A percentile compares a stretch with the other conserved stretches of the same genome.
These are phyloP conservation scores for Phania funesta DNA, from an alignment of 2,888 invertebrate genomes.

Conservation along the genomic window DNA sequence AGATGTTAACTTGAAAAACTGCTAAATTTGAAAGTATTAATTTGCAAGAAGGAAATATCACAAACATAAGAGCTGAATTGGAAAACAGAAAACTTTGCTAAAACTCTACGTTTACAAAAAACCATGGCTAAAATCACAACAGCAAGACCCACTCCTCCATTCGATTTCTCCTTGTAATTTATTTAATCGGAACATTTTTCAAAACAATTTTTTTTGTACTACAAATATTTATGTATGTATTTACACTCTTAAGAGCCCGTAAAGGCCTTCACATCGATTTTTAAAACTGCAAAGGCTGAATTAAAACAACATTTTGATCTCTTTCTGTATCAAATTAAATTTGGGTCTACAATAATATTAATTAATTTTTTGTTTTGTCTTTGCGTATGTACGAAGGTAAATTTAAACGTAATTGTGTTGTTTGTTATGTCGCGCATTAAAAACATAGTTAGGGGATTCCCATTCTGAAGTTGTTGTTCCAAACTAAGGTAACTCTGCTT, in stretches of 20 bases:
- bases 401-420: not conserved
- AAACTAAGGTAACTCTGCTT: no score
- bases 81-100: no score
- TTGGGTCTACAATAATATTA: not conserved
- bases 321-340: not conserved
- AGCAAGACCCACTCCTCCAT: no score
- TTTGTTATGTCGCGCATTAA: not conserved
- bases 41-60: no score
- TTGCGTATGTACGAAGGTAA: not conserved
- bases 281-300: slow-evolving; percentile 11
- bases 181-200: not conserved
- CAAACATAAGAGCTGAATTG: no score
- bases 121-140: no score
- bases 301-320: not conserved
- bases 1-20: no score
- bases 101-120: no score
- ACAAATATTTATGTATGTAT: not conserved
- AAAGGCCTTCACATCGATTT: slow-evolving; percentile 6
- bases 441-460: no score
- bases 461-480: no score
- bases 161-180: no score
- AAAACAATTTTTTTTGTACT: not conserved
- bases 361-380: not conserved
- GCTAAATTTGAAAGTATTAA: no score
- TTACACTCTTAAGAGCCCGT: not conserved